A percentile compares a stretch with the other conserved stretches of the same genome.
These are phyloP conservation scores for Falco columbarius DNA, from an alignment of 2,797 vertebrate species.

Conservation along the genomic window DNA sequence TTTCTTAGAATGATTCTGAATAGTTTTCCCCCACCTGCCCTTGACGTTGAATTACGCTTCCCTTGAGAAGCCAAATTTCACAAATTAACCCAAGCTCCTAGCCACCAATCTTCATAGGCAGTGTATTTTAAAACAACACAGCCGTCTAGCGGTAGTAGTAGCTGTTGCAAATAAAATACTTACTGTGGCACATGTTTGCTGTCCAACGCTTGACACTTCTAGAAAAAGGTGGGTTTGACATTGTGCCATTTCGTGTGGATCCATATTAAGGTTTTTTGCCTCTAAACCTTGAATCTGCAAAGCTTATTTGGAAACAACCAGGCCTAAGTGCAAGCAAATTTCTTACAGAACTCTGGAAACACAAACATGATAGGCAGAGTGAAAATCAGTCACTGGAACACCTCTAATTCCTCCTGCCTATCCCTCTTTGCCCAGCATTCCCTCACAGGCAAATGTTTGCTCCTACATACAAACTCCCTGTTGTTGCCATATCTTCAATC, in stretches of 20 bases:
- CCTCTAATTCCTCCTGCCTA: neutral
- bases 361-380: neutral
- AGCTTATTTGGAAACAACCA: neutral
- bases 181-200: neutral
- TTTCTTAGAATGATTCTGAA: neutral
- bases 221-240: neutral
- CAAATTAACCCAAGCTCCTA: neutral
- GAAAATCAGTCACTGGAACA: neutral
- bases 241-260: neutral
- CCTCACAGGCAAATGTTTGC: neutral
- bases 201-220: neutral
- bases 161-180: slow-evolving; percentile 6
- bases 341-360: neutral
- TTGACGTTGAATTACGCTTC: neutral
- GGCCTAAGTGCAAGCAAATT: neutral
- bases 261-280: neutral
- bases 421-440: neutral
- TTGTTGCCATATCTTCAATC: neutral
- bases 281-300: neutral
- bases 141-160: neutral
- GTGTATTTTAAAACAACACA: slow-evolving; percentile 7
- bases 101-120: neutral
- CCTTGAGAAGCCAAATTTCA: neutral
- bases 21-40: neutral
- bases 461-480: neutral